Evolutionary conservation across 2,113 vertebrate genomes (phyloP).

Genomic region (Candoia aspera): DNA sequence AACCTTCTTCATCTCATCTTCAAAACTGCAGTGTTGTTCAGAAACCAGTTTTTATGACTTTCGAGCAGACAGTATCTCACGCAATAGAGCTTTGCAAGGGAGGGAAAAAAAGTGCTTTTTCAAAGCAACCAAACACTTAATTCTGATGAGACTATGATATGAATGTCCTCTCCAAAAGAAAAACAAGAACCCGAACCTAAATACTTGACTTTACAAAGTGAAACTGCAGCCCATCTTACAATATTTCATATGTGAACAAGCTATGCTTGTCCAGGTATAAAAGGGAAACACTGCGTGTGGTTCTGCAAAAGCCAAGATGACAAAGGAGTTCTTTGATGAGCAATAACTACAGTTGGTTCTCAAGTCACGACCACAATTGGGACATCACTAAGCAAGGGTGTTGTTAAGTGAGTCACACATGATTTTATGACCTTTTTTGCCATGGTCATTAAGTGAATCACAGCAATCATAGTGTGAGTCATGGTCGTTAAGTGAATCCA

Average conservation of each 20-base stretch:
- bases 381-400: too few species aligned
- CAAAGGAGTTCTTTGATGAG: neutral
- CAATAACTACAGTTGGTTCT: neutral
- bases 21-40: neutral
- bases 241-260: neutral
- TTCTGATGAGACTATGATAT: neutral
- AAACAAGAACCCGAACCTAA: neutral
- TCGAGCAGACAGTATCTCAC: neutral
- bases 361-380: too few species aligned
- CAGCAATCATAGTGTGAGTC: too few species aligned
- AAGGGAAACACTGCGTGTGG: neutral
- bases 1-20: neutral
- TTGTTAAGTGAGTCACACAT: too few species aligned
- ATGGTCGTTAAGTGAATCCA: too few species aligned
- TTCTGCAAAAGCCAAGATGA: neutral
- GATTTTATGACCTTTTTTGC: too few species aligned
- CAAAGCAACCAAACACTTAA: neutral
- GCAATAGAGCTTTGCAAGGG: neutral
- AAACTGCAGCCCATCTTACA: neutral
- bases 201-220: neutral
- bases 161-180: neutral
- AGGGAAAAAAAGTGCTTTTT: neutral
- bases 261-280: neutral
- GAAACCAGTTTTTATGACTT: neutral
- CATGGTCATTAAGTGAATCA: too few species aligned